phyloP scores from a whole-genome alignment of 2,113 vertebrate genomes.

The Salvelinus alpinus region DNA sequence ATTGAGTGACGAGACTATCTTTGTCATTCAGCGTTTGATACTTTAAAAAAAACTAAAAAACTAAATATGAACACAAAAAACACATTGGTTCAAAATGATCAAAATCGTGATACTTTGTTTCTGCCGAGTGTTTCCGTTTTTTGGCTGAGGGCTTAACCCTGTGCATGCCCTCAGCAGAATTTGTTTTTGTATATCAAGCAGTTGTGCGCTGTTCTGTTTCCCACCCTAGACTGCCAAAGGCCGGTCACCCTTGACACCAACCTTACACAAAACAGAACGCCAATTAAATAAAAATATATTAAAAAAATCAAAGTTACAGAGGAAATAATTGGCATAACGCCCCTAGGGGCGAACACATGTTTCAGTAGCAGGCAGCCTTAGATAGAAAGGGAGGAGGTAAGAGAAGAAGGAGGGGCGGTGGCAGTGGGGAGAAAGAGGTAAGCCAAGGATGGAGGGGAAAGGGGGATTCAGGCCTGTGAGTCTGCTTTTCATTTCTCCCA shows the following conservation, averaged over 20 bases:
- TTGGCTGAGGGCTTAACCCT: not conserved
- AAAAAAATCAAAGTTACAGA: conserved; percentile 58
- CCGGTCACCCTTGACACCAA: conserved; percentile 65
- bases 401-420: not conserved
- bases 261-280: conserved; percentile 64
- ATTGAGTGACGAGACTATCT: not conserved
- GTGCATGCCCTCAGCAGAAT: not conserved
- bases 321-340: conserved; percentile 62
- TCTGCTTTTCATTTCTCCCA: conserved; percentile 61
- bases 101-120: no score
- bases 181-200: not conserved
- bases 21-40: not conserved
- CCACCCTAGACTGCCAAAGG: conserved; percentile 45
- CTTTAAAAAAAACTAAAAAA: not conserved
- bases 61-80: not conserved
- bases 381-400: conserved; percentile 36
- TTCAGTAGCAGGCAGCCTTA: conserved; percentile 51
- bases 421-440: not conserved
- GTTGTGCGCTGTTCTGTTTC: conserved; percentile 30
- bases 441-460: not conserved
- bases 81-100: not conserved
- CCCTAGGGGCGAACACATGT: conserved; percentile 73
- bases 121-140: not conserved
- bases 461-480: conserved; percentile 54
- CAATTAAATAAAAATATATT: conserved; percentile 71